These are phyloP conservation scores for Tapirus indicus DNA, from an alignment of 2,797 vertebrate species.

Conservation along the genomic window DNA sequence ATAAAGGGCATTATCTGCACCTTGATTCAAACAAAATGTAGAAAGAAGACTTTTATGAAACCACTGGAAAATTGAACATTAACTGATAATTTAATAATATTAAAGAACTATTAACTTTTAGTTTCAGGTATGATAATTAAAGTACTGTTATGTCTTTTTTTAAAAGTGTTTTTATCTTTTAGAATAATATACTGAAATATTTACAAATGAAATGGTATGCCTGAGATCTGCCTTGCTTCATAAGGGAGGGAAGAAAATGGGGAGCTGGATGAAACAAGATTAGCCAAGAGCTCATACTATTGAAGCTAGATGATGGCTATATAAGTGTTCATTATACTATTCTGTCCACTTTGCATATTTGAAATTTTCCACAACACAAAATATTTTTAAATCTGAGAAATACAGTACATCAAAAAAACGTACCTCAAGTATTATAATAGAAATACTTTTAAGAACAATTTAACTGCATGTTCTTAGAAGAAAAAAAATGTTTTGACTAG, in stretches of 20 bases:
- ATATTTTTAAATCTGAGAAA: neutral
- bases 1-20: neutral
- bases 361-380: neutral
- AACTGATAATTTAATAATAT: neutral
- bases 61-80: neutral
- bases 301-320: neutral
- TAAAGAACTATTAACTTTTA: neutral
- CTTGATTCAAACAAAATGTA: neutral
- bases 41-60: neutral
- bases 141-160: neutral
- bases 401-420: neutral
- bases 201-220: neutral
- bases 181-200: neutral
- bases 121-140: neutral
- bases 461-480: neutral
- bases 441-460: conserved; percentile 53
- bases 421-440: neutral
- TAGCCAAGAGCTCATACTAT: neutral
- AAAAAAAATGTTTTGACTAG: conserved; percentile 48
- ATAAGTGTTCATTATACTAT: neutral
- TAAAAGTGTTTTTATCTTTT: conserved; percentile 5
- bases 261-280: neutral
- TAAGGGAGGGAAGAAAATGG: neutral
- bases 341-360: neutral
- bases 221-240: conserved; percentile 9